These are phyloP conservation scores for Platichthys flesus DNA, from an alignment of 2,113 vertebrate genomes.

Conservation along the genomic window DNA sequence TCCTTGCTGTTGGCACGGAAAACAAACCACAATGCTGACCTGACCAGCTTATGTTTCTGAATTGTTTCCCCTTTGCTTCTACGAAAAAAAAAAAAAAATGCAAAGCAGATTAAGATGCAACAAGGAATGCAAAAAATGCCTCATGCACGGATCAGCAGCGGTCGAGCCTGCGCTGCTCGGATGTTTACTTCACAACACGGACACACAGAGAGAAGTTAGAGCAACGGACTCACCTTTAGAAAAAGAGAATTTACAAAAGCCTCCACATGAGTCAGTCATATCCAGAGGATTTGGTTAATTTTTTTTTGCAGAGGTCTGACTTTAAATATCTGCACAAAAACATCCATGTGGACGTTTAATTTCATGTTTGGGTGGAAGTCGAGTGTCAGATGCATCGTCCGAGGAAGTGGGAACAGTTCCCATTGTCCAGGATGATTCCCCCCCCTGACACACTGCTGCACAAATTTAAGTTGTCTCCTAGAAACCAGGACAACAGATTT, in stretches of 20 bases:
- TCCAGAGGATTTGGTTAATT: not conserved
- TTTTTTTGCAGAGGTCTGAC: not conserved
- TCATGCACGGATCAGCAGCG: slow-evolving; percentile 67
- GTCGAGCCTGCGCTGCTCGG: slow-evolving; percentile 44
- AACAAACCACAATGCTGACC: slow-evolving; percentile 73
- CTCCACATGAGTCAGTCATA: not conserved
- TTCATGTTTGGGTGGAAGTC: not conserved
- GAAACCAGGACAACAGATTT: too few relatives aligned
- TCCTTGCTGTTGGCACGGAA: slow-evolving; percentile 67
- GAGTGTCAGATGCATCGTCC: not conserved
- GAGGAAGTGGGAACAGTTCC: not conserved
- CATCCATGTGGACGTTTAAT: too few relatives aligned
- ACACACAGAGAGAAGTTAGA: slow-evolving; percentile 16
- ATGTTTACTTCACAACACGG: slow-evolving; percentile 60
- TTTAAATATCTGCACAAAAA: not conserved
- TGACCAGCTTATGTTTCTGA: slow-evolving; percentile 71
- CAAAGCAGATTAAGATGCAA: slow-evolving; percentile 81
- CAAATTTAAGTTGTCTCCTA: too few relatives aligned
- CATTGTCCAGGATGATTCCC: too few relatives aligned
- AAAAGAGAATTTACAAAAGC: not conserved
- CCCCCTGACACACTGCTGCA: too few relatives aligned
- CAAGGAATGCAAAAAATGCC: slow-evolving; percentile 78
- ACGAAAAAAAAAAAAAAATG: slow-evolving; percentile 53
- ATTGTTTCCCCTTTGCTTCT: slow-evolving; percentile 67
- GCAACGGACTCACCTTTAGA: not conserved